Base-by-base conservation (phyloP, 2,797 vertebrate species). In the Gouania willdenowi region DNA sequence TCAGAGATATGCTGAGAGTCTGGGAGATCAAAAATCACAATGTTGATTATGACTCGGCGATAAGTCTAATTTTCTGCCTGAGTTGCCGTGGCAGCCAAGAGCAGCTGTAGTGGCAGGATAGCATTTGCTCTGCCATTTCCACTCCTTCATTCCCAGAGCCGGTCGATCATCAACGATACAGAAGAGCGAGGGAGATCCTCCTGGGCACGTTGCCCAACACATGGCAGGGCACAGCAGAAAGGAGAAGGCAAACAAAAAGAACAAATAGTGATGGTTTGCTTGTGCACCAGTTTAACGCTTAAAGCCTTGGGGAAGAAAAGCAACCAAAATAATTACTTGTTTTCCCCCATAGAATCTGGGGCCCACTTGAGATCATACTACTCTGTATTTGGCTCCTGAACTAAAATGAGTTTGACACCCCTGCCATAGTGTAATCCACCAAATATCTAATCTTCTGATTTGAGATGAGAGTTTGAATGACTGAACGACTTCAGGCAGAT, bases 61-160 rank as follows among this genome's bases (percentile, higher is more conserved):
- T 69, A 63, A 71, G 55, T 57, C 53, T 10, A 58, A 83, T 85
- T 81, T 84, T 84, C 77, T 75, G 79, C 81, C 65, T 83, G 75
- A 83, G 75, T 83, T 87, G 74, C 65, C n/a, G 56, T 56, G 57
- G 55, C 59, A 68, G 70, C 77, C 47, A 46, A 66, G 37, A 81
- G 74, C 79, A 85, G 81, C 81, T 84, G 80, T 66, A 42, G 54
- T 21, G 46, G 57, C 47, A 56, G 66, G 49, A 51, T 54, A 69
- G 49, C 29, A 39, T 59, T 78, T 12, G 9, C 56, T 60, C 51
- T 26, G 41, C 56, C 17, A n/a, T n/a, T 62, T 52, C 46, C 42
- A 11, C 17, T 50, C 21, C 61, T 60, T 41, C 27, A 5, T 63
- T 83, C 62, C 69, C 49, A 3, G 26, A 77, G 66, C 57, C 28